These are phyloP conservation scores for Delphinus delphis DNA, from an alignment of 2,113 vertebrate genomes.

Conservation along the genomic window DNA sequence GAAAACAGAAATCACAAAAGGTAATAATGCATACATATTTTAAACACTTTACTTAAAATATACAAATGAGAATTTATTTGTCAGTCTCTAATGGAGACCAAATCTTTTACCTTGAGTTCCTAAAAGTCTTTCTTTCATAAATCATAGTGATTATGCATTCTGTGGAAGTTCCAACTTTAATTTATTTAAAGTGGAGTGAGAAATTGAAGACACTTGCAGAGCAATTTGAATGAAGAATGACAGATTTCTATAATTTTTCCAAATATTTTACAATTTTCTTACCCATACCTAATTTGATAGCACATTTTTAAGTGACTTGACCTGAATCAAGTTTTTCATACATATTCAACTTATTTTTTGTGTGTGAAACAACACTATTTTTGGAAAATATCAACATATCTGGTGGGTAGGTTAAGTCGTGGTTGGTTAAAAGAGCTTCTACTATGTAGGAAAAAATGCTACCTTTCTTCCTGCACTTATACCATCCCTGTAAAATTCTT, in stretches of 20 bases:
- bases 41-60: background rate
- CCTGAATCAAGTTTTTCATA: background rate
- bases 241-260: background rate
- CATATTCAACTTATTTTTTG: background rate
- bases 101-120: background rate
- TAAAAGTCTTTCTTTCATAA: background rate
- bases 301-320: slow-evolving; percentile 10
- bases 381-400: background rate
- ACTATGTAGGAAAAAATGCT: background rate
- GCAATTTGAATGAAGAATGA: background rate
- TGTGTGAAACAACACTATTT: background rate
- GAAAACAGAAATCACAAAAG: background rate
- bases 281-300: background rate
- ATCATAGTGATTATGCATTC: background rate
- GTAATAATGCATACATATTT: background rate
- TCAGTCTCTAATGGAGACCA: background rate
- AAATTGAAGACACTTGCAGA: background rate
- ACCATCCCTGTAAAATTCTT: background rate
- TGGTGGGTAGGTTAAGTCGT: background rate
- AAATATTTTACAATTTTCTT: background rate
- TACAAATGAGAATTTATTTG: background rate
- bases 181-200: background rate
- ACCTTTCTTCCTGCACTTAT: background rate
- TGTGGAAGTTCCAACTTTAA: background rate
- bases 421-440: background rate